Conservation (phyloP, 2,113 vertebrate species). For the Ceyx melanurus region DNA sequence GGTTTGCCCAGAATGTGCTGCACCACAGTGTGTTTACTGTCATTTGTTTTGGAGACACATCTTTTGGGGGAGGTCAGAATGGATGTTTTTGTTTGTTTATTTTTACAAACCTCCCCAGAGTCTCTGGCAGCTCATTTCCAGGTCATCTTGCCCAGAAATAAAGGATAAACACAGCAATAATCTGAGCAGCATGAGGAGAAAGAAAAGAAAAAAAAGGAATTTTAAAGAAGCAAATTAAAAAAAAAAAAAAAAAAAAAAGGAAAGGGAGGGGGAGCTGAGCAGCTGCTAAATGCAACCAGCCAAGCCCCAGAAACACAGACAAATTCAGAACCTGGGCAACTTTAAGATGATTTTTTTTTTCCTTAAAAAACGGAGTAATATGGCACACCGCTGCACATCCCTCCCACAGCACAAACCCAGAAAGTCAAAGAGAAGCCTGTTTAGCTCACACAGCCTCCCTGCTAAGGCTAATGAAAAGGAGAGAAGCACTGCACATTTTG, state of each 20-base stretch:
- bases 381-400: background rate
- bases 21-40: constrained; percentile 17
- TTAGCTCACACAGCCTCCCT: background rate
- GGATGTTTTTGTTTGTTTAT: background rate
- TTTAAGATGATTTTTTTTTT: background rate
- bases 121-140: constrained; percentile 10
- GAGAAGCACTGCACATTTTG: background rate
- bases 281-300: background rate
- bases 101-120: constrained; percentile 29
- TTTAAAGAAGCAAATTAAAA: background rate
- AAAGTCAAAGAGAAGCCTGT: background rate
- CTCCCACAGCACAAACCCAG: background rate
- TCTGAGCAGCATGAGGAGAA: background rate
- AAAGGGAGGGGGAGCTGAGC: background rate
- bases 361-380: background rate
- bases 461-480: background rate
- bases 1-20: constrained; percentile 22
- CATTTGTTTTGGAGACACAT: constrained; percentile 35
- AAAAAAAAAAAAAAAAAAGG: background rate
- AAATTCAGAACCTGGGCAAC: background rate
- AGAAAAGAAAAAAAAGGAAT: background rate
- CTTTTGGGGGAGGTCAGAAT: background rate
- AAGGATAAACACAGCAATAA: background rate
- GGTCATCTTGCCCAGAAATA: constrained; percentile 40
- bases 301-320: background rate